These are phyloP conservation scores for Murina feae DNA, from an alignment of 2,113 vertebrate species.

Conservation along the genomic window DNA sequence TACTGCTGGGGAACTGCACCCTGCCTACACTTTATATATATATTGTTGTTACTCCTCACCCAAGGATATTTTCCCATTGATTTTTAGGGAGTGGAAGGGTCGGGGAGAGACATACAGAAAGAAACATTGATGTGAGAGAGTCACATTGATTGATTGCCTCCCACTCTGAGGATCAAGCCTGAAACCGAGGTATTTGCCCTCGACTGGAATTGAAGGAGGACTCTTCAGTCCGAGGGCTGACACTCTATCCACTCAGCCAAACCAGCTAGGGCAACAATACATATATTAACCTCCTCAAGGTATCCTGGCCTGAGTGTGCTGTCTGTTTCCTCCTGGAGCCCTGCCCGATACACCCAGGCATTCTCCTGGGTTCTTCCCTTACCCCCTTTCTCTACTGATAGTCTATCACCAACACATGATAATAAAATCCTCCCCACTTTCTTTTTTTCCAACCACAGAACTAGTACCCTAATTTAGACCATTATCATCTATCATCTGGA, in stretches of 20 bases:
- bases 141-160: no score
- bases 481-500: neutral
- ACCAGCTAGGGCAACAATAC: no score
- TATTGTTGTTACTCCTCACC: no score
- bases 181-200: no score
- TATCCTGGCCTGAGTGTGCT: neutral
- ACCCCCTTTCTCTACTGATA: neutral
- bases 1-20: neutral
- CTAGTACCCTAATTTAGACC: neutral
- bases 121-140: no score
- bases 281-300: neutral
- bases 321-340: neutral
- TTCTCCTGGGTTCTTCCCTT: neutral
- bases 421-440: neutral
- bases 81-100: no score
- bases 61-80: no score
- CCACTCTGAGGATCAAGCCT: no score
- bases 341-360: neutral
- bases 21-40: neutral
- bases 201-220: no score
- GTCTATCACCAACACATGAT: neutral
- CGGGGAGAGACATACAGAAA: no score
- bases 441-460: neutral
- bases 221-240: no score
- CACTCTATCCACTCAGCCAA: no score